Percentiles rank a stretch among this genome's conserved stretches.
phyloP scores from a whole-genome alignment of 2,113 vertebrate species.

The Capricornis sumatraensis region DNA sequence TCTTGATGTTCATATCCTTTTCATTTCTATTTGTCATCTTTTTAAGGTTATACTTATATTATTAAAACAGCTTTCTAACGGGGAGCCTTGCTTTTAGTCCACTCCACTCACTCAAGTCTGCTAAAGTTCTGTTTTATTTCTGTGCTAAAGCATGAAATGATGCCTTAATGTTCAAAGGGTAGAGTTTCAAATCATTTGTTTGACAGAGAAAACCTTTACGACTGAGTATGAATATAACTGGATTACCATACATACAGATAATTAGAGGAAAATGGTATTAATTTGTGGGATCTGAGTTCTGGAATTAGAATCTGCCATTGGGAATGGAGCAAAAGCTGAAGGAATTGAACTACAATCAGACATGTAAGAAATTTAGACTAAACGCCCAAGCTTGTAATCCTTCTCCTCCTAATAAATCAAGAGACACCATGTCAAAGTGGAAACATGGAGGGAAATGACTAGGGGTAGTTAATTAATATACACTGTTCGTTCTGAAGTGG shows the following conservation, averaged over 20 bases:
- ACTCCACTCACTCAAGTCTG: not conserved
- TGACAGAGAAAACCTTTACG: not conserved
- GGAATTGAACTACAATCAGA: not conserved
- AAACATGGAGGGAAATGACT: not conserved
- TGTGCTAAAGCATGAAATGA: not conserved
- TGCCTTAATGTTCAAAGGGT: not conserved
- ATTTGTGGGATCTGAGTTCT: not conserved
- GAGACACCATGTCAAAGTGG: not conserved
- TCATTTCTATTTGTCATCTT: not conserved
- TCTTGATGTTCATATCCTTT: conserved; percentile 16
- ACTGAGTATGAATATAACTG: not conserved
- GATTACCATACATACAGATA: not conserved
- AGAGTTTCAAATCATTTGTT: not conserved
- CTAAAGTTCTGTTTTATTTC: not conserved
- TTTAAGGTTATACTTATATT: not conserved
- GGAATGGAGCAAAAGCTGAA: not conserved
- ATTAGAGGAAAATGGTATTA: not conserved
- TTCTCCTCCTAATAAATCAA: not conserved
- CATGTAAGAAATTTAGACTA: not conserved
- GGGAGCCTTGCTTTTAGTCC: not conserved
- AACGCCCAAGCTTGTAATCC: not conserved
- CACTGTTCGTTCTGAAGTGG: not conserved
- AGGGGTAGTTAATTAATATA: not conserved
- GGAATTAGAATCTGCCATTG: not conserved
- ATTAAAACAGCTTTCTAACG: not conserved